phyloP scores from a whole-genome alignment of 2,888 invertebrate genomes.

The Cosmia trapezina region DNA sequence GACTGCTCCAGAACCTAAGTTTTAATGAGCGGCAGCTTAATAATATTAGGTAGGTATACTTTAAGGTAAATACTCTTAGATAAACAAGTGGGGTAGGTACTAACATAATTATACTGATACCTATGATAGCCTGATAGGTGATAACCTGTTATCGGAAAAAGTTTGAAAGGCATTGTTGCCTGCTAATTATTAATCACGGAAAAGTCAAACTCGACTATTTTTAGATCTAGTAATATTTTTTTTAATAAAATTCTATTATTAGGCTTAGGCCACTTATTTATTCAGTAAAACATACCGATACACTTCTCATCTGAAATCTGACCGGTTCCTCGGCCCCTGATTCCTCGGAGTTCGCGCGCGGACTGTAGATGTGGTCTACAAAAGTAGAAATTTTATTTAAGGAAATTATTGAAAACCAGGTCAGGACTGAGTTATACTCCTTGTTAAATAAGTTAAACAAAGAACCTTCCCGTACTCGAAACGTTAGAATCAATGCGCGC shows the following conservation, averaged over 20 bases:
- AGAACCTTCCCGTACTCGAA: not conserved
- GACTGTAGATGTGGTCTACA: not conserved
- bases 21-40: not conserved
- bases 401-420: not conserved
- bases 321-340: no score
- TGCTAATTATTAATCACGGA: conserved; percentile 3
- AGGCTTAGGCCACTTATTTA: not conserved
- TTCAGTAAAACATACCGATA: not conserved
- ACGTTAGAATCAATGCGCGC: not conserved
- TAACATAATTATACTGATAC: not conserved
- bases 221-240: not conserved
- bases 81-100: not conserved
- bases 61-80: not conserved
- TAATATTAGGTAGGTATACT: no score
- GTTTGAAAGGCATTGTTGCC: not conserved
- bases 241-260: not conserved
- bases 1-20: no score
- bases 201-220: not conserved
- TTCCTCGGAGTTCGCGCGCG: no score
- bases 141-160: conserved; percentile 1
- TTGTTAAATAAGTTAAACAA: not conserved
- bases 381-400: not conserved
- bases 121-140: no score
- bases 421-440: not conserved
- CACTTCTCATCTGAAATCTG: no score